Conservation (phyloP, 2,797 vertebrate species). For the Anisognathus igniventris region DNA sequence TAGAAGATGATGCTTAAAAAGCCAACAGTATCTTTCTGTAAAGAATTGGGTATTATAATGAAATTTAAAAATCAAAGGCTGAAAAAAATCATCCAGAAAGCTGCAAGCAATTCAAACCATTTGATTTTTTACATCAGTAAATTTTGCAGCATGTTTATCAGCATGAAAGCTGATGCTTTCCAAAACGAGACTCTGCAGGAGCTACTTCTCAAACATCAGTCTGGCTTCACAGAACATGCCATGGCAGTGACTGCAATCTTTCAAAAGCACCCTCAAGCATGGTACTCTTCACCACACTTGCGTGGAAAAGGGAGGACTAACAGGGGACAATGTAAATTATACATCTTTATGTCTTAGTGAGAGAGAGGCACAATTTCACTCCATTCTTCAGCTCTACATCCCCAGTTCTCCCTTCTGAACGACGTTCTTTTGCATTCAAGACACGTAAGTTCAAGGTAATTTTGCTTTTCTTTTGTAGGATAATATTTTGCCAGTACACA, state of each 20-base stretch:
- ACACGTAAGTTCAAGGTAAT: neutral
- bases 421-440: accelerated
- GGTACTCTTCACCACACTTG: neutral
- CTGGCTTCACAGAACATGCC: neutral
- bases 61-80: neutral
- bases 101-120: neutral
- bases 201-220: neutral
- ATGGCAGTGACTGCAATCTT: accelerated
- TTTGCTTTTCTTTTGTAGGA: neutral
- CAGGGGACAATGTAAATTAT: accelerated
- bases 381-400: neutral
- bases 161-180: neutral
- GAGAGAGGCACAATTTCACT: neutral
- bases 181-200: neutral
- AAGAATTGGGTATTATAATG: neutral
- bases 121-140: neutral
- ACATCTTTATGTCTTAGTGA: neutral
- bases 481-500: neutral
- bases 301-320: neutral
- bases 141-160: accelerated
- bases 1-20: neutral
- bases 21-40: neutral
- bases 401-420: neutral
- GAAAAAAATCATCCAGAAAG: neutral
- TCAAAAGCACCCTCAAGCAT: neutral